Conservation (phyloP, 2,113 vertebrate species). For the Larimichthys crocea region DNA sequence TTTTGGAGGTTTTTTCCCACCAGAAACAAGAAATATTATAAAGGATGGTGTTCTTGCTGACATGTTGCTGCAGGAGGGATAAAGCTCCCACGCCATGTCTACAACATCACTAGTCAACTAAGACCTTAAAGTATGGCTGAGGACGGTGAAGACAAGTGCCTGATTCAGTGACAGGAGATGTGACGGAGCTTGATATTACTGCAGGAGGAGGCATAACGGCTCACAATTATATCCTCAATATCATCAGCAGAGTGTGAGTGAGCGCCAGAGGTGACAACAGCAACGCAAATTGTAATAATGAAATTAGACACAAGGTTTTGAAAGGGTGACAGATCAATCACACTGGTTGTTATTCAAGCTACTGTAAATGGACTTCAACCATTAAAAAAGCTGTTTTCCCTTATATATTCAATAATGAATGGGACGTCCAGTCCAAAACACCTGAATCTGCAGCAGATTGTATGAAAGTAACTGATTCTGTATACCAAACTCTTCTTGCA, state of each 20-base stretch:
- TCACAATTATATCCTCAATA: background rate
- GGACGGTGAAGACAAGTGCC: constrained; percentile 1
- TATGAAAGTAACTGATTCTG: constrained; percentile 7
- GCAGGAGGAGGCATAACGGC: background rate
- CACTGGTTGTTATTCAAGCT: background rate
- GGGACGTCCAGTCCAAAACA: background rate
- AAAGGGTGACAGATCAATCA: background rate
- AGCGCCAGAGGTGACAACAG: constrained; percentile 25
- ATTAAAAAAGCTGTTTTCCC: background rate
- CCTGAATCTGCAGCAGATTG: constrained; percentile 35
- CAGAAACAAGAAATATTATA: background rate
- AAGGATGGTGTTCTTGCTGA: constrained; percentile 13
- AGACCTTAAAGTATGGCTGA: constrained; percentile 7
- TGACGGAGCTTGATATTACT: constrained; percentile 13
- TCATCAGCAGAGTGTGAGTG: constrained; percentile 29
- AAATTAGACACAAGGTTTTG: background rate
- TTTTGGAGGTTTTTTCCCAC: background rate
- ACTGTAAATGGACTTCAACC: background rate
- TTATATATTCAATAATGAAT: background rate
- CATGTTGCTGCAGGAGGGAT: constrained; percentile 7
- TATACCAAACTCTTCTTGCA: background rate
- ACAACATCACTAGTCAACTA: background rate
- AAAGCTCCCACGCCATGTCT: background rate
- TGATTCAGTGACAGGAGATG: constrained; percentile 33
- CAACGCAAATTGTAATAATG: background rate